Base-by-base conservation (phyloP, 2,888 invertebrate genomes). In the Mystacides longicornis region DNA sequence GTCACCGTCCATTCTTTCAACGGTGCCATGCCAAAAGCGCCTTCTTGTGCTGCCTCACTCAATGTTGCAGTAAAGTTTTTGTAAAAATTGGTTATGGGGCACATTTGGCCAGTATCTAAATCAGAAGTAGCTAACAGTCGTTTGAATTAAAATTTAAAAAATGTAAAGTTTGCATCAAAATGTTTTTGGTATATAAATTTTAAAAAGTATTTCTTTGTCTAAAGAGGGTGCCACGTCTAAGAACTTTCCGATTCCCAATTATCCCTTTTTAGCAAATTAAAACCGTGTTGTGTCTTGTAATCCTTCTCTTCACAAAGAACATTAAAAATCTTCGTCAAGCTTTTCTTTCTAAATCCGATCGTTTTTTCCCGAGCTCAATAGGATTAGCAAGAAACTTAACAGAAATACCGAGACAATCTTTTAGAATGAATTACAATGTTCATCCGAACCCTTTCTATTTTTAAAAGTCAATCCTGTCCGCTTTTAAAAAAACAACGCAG, bases 391-490 rank as follows among this genome's bases (percentile, higher is more conserved):
- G 47, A 47, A 58, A 60, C 58, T 59, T 58, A 59, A 51, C 60
- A 51, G 55, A 55, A 56, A 60, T 58, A 49, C 56, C 53, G 50
- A 57, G 57, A 58, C 74, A 77, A 77, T 77, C 75, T 77, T 73
- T 72, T 72, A 76, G 75, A 77, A 77, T 75, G 77, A 72, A 77
- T 77, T 77, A 77, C 77, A 76, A 74, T 75, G 77, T 76, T 76
- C 37, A 72, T 69, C 71, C 66, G 55, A 60, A 60, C 60, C 60
- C 68, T 67, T 66, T 64, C 67, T 71, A 74, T 76, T 77, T 77
- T 77, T 73, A 23, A 20, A 16, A 48, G 48, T 48, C 48, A 48
- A 58, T 58, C 60, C 57, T 60, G 48, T 56, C 51, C 53, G 53
- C 51, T 51, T 11, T 48, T n/a, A 48, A 48, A 45, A 48, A 48